These are phyloP conservation scores for Coluber constrictor DNA, from an alignment of 2,797 vertebrate species.

Conservation along the genomic window DNA sequence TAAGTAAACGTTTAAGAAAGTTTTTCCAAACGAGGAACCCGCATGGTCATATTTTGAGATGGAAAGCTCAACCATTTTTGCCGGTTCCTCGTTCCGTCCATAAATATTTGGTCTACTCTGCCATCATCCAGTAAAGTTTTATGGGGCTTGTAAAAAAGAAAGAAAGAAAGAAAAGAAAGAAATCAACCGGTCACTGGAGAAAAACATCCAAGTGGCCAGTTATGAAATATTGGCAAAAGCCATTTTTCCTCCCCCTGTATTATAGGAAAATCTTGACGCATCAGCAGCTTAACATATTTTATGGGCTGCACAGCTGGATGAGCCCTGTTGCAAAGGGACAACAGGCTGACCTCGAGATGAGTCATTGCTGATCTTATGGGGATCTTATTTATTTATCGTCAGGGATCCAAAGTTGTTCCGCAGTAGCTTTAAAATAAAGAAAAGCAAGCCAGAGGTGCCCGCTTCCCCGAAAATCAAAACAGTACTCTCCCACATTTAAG, in stretches of 20 bases:
- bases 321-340: background rate
- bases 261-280: background rate
- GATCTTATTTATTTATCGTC: background rate
- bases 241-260: too few relatives aligned
- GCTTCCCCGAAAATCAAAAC: background rate
- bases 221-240: slow-evolving; percentile 1
- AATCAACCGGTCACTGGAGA: background rate
- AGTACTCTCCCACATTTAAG: background rate
- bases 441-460: background rate
- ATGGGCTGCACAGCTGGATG: background rate
- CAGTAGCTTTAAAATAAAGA: background rate
- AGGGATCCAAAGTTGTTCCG: background rate
- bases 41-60: background rate
- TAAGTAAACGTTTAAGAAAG: background rate
- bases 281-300: background rate
- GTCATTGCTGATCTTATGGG: background rate
- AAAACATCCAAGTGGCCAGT: background rate
- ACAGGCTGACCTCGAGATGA: background rate
- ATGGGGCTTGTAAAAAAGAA: background rate
- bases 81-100: background rate
- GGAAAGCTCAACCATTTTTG: slow-evolving; percentile 5
- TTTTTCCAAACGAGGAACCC: background rate
- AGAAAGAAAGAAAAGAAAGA: too few relatives aligned
- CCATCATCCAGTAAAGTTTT: background rate
- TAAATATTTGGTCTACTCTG: background rate